Evolutionary conservation across 2,888 invertebrate species (phyloP).

Genomic region (Cloeon dipterum): DNA sequence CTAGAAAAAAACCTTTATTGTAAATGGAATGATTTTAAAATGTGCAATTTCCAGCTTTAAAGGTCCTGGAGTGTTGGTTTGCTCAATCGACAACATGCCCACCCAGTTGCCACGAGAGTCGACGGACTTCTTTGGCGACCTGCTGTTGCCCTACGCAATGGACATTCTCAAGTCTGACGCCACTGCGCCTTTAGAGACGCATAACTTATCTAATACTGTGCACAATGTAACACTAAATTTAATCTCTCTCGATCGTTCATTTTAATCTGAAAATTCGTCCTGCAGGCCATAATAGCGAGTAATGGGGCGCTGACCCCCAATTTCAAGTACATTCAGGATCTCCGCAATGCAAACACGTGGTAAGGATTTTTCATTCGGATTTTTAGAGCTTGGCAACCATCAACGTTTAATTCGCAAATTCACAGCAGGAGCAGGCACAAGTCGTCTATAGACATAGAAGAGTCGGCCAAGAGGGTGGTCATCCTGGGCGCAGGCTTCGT

Average conservation of each 20-base stretch:
- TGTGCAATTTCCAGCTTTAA: constrained; percentile 42
- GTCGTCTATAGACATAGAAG: constrained; percentile 31
- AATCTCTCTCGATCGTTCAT: constrained; percentile 12
- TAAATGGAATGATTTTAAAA: too few species aligned
- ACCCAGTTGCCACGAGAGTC: constrained; percentile 94
- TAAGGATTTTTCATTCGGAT: constrained; percentile 14
- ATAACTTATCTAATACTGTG: constrained; percentile 47
- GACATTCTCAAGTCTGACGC: constrained; percentile 79
- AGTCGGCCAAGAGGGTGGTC: constrained; percentile 47
- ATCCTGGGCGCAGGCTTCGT: constrained; percentile 92
- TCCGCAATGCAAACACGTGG: constrained; percentile 44
- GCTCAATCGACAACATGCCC: constrained; percentile 99
- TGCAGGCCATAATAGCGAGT: constrained; percentile 91
- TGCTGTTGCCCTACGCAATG: constrained; percentile 66
- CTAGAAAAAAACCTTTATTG: neutral
- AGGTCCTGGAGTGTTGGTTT: constrained; percentile 94
- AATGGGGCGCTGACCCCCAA: constrained; percentile 81
- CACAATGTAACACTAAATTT: constrained; percentile 28
- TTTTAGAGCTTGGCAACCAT: neutral
- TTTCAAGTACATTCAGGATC: constrained; percentile 84
- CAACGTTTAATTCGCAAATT: neutral
- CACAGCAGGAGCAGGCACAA: constrained; percentile 42
- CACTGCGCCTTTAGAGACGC: constrained; percentile 48
- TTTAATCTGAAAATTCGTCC: too few species aligned
- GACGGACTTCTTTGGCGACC: constrained; percentile 92